Evolutionary conservation across 2,888 invertebrate genomes (phyloP).

Genomic region (Oligia latruncula): DNA sequence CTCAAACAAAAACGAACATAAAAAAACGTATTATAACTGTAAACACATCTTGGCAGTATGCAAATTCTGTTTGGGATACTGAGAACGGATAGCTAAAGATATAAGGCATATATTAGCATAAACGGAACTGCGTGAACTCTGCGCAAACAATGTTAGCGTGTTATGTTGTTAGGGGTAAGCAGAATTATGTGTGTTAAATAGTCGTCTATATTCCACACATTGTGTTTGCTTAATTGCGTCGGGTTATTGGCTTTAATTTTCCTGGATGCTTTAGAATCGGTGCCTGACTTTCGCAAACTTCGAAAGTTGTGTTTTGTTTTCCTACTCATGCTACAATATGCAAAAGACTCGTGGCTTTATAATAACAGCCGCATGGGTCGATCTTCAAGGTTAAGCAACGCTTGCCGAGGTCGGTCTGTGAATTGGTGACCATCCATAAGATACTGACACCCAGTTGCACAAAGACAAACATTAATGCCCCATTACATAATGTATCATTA

Average conservation of each 20-base stretch:
- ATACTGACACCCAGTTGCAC: too few species aligned
- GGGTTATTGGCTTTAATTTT: slow-evolving; percentile 11
- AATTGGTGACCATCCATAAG: not conserved
- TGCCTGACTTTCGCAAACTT: not conserved
- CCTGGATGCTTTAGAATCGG: slow-evolving; percentile 1
- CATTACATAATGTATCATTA: too few species aligned
- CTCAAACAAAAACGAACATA: slow-evolving; percentile 20
- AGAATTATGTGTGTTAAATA: slow-evolving; percentile 48
- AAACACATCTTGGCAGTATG: slow-evolving; percentile 59
- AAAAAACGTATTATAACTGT: slow-evolving; percentile 45
- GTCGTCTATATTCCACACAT: slow-evolving; percentile 51
- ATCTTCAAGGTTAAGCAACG: not conserved
- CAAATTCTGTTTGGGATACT: slow-evolving; percentile 56
- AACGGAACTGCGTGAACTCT: slow-evolving; percentile 57
- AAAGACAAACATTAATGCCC: too few species aligned
- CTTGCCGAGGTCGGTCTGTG: not conserved
- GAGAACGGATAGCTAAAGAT: slow-evolving; percentile 57
- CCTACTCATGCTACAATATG: not conserved
- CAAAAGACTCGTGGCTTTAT: not conserved
- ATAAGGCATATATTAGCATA: slow-evolving; percentile 64
- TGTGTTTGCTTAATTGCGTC: slow-evolving; percentile 31
- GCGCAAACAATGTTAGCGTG: slow-evolving; percentile 58
- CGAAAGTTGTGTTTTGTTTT: not conserved
- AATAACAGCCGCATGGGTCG: not conserved
- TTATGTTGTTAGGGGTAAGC: slow-evolving; percentile 42